Evolutionary conservation across 2,797 vertebrate genomes (phyloP).

Genomic region (Coranthus polyacanthus): DNA sequence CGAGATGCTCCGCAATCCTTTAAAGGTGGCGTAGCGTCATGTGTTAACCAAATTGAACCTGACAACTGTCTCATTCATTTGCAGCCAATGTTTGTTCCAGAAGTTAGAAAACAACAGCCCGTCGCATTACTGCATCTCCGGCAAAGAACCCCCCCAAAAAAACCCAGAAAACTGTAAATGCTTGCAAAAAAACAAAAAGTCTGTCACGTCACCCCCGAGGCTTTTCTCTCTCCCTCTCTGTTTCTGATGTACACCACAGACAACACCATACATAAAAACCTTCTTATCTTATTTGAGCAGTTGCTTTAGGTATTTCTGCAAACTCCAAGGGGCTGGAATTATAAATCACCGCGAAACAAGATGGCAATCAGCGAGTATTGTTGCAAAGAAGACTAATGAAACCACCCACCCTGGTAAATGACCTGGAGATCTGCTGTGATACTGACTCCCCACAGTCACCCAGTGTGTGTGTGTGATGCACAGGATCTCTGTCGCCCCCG

Average conservation of each 20-base stretch:
- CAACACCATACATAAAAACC: constrained; percentile 77
- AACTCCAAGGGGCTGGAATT: constrained; percentile 78
- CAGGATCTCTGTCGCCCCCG: constrained; percentile 61
- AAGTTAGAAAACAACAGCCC: constrained; percentile 69
- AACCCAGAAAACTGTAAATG: constrained; percentile 77
- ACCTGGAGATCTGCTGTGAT: constrained; percentile 83
- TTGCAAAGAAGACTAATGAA: constrained; percentile 85
- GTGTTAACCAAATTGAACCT: constrained; percentile 78
- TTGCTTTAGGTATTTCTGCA: constrained; percentile 85
- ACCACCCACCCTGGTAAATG: constrained; percentile 82
- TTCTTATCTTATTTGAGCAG: constrained; percentile 88
- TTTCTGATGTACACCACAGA: constrained; percentile 77
- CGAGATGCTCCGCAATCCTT: constrained; percentile 62
- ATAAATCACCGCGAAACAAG: constrained; percentile 86
- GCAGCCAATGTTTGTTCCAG: constrained; percentile 72
- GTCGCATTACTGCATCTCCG: constrained; percentile 50
- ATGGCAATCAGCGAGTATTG: constrained; percentile 82
- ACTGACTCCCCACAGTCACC: constrained; percentile 73
- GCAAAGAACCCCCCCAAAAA: constrained; percentile 67
- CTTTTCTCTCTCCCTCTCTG: constrained; percentile 13
- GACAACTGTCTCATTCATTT: constrained; percentile 83
- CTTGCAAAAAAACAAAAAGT: constrained; percentile 46
- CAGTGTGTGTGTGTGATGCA: constrained; percentile 72
- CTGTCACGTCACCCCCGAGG: constrained; percentile 42
- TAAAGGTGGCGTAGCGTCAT: constrained; percentile 66